These are phyloP conservation scores for Lepisosteus osseus DNA, from an alignment of 2,113 vertebrate species.

Conservation along the genomic window DNA sequence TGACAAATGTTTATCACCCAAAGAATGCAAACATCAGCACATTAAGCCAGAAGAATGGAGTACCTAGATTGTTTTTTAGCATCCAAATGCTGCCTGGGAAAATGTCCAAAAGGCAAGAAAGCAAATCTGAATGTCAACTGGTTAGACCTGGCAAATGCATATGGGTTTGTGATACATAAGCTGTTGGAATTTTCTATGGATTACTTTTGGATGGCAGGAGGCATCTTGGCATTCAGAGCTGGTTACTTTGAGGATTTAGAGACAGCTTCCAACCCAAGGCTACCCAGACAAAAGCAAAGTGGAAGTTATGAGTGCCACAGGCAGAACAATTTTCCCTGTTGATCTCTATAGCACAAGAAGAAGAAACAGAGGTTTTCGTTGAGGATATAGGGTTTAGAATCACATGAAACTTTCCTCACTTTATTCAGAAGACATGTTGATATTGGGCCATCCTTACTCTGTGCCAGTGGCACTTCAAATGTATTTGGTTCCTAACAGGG, in stretches of 20 bases:
- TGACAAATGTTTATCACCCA: constrained; percentile 47
- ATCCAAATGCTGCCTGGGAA: constrained; percentile 46
- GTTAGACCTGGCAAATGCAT: constrained; percentile 26
- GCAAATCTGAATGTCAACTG: constrained; percentile 60
- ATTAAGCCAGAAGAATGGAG: constrained; percentile 54
- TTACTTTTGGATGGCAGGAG: constrained; percentile 69
- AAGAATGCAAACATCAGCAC: constrained; percentile 43
- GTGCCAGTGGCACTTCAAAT: too few relatives aligned
- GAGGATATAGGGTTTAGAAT: too few relatives aligned
- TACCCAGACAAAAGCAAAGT: constrained; percentile 37
- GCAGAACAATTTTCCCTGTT: neutral
- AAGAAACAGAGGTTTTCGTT: too few relatives aligned
- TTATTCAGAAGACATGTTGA: too few relatives aligned
- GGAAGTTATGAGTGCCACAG: neutral
- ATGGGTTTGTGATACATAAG: constrained; percentile 54
- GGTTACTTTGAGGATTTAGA: constrained; percentile 64
- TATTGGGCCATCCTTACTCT: too few relatives aligned
- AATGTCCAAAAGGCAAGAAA: constrained; percentile 39
- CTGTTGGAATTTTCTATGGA: constrained; percentile 73
- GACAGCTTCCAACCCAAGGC: constrained; percentile 36
- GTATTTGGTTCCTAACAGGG: too few relatives aligned
- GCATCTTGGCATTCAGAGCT: constrained; percentile 52
- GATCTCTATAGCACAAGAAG: too few relatives aligned
- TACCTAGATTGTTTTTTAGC: constrained; percentile 38
- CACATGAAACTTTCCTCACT: too few relatives aligned